Conservation (phyloP, 2,113 vertebrate genomes). For the Hemichromis elongatus region DNA sequence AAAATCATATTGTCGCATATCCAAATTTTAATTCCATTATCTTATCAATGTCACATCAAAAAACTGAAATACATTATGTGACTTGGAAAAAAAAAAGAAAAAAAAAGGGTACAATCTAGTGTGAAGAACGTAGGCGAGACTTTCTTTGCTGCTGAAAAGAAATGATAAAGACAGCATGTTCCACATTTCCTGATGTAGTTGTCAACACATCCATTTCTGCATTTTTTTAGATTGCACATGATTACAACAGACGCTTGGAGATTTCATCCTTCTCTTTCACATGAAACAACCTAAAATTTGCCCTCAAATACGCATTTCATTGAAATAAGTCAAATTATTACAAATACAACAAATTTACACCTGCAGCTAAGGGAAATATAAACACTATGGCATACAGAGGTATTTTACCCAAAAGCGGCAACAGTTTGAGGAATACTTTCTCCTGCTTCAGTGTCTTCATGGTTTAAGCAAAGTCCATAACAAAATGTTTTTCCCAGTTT, state of each 20-base stretch:
- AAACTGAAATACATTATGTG: not conserved
- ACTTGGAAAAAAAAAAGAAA: not conserved
- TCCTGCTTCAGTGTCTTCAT: not conserved
- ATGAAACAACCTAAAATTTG: not conserved
- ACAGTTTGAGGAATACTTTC: not conserved
- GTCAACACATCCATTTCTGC: not conserved
- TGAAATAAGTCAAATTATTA: not conserved
- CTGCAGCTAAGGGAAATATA: not conserved
- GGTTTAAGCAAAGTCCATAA: not conserved
- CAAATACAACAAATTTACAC: not conserved
- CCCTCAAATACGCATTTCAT: not conserved
- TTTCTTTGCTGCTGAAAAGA: not conserved
- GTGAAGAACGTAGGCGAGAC: not conserved
- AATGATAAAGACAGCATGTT: not conserved
- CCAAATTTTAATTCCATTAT: not conserved
- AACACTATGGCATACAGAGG: not conserved
- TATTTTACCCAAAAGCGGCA: not conserved
- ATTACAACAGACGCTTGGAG: not conserved
- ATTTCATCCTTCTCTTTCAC: not conserved
- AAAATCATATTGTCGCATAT: not conserved
- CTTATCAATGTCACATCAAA: not conserved
- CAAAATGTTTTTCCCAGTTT: not conserved
- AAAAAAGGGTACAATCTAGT: not conserved
- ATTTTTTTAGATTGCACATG: not conserved
- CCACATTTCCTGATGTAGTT: not conserved